Evolutionary conservation across 2,888 invertebrate genomes (phyloP).

Genomic region (Brachypalpus laphriformis): DNA sequence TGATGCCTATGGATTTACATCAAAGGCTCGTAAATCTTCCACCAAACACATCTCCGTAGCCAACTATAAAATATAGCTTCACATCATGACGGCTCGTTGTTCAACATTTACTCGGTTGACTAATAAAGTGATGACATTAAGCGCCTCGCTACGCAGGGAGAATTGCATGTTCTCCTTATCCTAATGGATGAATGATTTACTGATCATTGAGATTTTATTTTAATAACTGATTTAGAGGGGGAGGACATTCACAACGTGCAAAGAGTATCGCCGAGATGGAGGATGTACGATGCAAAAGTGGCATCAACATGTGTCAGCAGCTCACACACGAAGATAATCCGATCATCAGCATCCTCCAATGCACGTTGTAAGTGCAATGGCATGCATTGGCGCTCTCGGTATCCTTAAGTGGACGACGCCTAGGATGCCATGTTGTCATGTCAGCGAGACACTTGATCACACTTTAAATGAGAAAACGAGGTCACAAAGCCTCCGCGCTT

Average conservation of each 20-base stretch:
- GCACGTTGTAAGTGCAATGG: constrained; percentile 6
- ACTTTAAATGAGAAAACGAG: constrained; percentile 53
- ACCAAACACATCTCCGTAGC: constrained; percentile 25
- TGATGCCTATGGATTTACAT: constrained; percentile 26
- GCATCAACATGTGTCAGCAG: constrained; percentile 67
- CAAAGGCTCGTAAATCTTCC: constrained; percentile 63
- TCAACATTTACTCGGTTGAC: constrained; percentile 61
- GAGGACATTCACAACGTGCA: constrained; percentile 12
- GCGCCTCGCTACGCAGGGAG: constrained; percentile 7
- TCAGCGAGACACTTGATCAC: constrained; percentile 61
- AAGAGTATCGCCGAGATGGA: not conserved
- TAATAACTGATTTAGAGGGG: constrained; percentile 46
- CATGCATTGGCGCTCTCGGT: not conserved
- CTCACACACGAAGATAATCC: constrained; percentile 63
- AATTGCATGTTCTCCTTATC: constrained; percentile 2
- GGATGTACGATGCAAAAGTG: constrained; percentile 45
- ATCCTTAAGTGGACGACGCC: constrained; percentile 37
- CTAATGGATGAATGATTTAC: constrained; percentile 71
- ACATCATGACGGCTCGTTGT: constrained; percentile 41
- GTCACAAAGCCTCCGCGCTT: constrained; percentile 31
- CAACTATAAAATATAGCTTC: constrained; percentile 45
- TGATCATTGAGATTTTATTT: constrained; percentile 66
- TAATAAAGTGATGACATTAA: constrained; percentile 70
- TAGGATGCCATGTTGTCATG: constrained; percentile 33
- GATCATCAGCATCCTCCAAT: not conserved